phyloP scores from a whole-genome alignment of 2,113 vertebrate genomes.

The Damaliscus lunatus region DNA sequence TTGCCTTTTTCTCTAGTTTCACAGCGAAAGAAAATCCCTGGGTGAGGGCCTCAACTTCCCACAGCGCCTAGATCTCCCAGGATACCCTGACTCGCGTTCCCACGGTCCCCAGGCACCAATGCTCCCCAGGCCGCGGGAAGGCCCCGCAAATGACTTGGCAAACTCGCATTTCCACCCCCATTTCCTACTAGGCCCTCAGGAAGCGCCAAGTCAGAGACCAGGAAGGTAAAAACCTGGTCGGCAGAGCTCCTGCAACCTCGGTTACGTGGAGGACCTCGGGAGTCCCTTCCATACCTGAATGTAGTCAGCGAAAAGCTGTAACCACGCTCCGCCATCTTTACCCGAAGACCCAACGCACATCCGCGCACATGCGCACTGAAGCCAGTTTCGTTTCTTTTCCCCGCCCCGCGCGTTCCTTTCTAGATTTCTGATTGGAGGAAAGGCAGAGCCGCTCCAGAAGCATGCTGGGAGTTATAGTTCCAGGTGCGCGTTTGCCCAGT shows the following conservation, averaged over 20 bases:
- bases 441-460: rapidly evolving
- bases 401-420: background rate
- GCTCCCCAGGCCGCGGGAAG: rapidly evolving
- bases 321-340: constrained; percentile 95
- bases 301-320: constrained; percentile 98
- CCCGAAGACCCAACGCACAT: background rate
- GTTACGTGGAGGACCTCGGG: rapidly evolving
- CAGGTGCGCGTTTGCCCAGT: rapidly evolving
- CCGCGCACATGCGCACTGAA: constrained; percentile 36
- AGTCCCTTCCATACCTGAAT: constrained; percentile 87
- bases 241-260: background rate
- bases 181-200: background rate
- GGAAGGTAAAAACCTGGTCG: rapidly evolving
- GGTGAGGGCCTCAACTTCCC: background rate
- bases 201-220: background rate
- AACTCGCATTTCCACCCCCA: background rate
- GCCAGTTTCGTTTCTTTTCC: background rate
- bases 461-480: constrained; percentile 51
- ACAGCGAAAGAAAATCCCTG: background rate
- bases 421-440: constrained; percentile 40
- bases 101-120: background rate
- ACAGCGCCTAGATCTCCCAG: background rate
- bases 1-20: background rate
- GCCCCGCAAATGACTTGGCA: constrained; percentile 53
- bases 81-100: rapidly evolving